phyloP scores from a whole-genome alignment of 2,797 vertebrate species.

The Sphenopsis melanotis region DNA sequence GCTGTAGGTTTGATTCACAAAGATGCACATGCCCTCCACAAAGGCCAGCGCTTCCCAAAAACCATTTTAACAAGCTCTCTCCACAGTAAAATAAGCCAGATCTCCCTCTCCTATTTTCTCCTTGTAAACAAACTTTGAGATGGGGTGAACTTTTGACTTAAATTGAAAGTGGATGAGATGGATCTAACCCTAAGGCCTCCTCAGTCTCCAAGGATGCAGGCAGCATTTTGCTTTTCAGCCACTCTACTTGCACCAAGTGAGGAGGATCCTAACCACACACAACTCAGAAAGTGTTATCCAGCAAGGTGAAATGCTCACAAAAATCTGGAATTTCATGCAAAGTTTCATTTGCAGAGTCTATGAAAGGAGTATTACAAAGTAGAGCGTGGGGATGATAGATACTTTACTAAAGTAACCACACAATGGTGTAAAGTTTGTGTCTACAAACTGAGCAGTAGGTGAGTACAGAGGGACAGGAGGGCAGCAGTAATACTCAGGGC shows the following conservation, averaged over 20 bases:
- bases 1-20: not conserved
- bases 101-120: not conserved
- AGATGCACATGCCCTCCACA: not conserved
- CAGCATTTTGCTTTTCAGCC: not conserved
- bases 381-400: not conserved
- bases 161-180: not conserved
- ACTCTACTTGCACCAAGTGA: not conserved
- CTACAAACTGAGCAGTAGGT: not conserved
- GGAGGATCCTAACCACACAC: not conserved
- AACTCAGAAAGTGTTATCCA: not conserved
- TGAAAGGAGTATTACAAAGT: not conserved
- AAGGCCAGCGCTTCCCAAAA: not conserved
- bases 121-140: not conserved
- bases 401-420: not conserved
- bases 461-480: not conserved
- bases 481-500: not conserved
- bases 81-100: not conserved
- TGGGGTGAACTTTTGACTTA: not conserved
- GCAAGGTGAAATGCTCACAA: not conserved
- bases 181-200: not conserved
- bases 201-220: accelerated
- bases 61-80: not conserved
- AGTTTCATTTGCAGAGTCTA: not conserved
- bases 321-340: not conserved
- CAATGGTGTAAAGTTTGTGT: not conserved